phyloP scores from a whole-genome alignment of 2,888 invertebrate species.

The Salpingus planirostris region DNA sequence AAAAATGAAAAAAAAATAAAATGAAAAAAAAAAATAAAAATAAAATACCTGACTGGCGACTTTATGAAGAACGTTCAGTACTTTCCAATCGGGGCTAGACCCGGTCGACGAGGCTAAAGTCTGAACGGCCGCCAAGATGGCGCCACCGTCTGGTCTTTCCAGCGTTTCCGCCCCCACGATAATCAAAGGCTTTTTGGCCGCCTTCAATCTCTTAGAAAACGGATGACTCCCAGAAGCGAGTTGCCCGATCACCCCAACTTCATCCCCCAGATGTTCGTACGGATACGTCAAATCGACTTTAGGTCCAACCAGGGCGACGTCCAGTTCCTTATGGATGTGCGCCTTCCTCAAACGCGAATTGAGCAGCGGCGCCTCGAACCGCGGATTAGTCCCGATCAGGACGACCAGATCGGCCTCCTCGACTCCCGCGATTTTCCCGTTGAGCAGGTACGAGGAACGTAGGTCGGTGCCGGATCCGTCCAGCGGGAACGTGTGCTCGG shows the following conservation, averaged over 20 bases:
- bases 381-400: constrained; percentile 91
- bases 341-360: constrained; percentile 94
- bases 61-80: constrained; percentile 89
- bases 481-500: constrained; percentile 84
- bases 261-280: constrained; percentile 83
- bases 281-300: constrained; percentile 89
- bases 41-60: constrained; percentile 68
- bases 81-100: constrained; percentile 53
- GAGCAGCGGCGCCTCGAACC: constrained; percentile 93
- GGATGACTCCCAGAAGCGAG: constrained; percentile 64
- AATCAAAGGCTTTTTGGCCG: constrained; percentile 81
- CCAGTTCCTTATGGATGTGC: constrained; percentile 87
- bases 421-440: constrained; percentile 79
- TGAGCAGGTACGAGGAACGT: constrained; percentile 85
- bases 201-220: constrained; percentile 57
- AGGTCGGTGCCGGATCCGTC: constrained; percentile 76
- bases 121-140: constrained; percentile 66
- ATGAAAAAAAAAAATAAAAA: constrained; percentile 4
- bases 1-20: no score
- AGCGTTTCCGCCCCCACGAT: constrained; percentile 85
- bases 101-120: constrained; percentile 56
- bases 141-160: constrained; percentile 67
- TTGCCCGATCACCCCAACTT: constrained; percentile 62
- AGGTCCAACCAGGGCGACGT: constrained; percentile 81
- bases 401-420: constrained; percentile 92